Conservation (phyloP, 2,797 vertebrate genomes). For the Strix occidentalis region DNA sequence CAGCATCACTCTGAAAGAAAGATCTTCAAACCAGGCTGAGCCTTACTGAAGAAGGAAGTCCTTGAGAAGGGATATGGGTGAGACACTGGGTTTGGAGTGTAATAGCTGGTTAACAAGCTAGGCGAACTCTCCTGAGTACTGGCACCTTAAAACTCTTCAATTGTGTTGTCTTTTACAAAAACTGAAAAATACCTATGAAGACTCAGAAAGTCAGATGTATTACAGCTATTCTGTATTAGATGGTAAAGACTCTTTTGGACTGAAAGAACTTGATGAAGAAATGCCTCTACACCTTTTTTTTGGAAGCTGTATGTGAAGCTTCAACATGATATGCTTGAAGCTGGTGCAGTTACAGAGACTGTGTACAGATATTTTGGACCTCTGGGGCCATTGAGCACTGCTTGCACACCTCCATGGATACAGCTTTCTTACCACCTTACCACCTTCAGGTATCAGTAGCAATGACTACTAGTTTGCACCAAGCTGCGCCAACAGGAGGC, state of each 20-base stretch:
- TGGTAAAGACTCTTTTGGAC: background rate
- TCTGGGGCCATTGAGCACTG: background rate
- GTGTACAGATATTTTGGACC: background rate
- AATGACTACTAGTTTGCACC: background rate
- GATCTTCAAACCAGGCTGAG: background rate
- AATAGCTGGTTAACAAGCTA: background rate
- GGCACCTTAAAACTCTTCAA: background rate
- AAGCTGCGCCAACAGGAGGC: too few species aligned
- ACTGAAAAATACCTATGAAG: background rate
- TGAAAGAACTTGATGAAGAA: background rate
- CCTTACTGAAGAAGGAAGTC: background rate
- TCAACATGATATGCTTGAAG: background rate
- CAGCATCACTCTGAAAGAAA: background rate
- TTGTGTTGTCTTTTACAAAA: background rate
- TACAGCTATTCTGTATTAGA: background rate
- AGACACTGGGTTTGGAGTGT: background rate
- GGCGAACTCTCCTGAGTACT: background rate
- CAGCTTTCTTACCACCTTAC: background rate
- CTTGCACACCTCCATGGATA: background rate
- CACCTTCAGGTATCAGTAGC: background rate
- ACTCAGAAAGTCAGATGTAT: background rate
- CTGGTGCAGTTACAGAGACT: background rate
- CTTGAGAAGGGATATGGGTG: background rate
- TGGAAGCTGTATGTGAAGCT: background rate
- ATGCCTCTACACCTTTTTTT: background rate